Evolutionary conservation across 2,113 vertebrate genomes (phyloP).

Genomic region (Pterocles orientalis): DNA sequence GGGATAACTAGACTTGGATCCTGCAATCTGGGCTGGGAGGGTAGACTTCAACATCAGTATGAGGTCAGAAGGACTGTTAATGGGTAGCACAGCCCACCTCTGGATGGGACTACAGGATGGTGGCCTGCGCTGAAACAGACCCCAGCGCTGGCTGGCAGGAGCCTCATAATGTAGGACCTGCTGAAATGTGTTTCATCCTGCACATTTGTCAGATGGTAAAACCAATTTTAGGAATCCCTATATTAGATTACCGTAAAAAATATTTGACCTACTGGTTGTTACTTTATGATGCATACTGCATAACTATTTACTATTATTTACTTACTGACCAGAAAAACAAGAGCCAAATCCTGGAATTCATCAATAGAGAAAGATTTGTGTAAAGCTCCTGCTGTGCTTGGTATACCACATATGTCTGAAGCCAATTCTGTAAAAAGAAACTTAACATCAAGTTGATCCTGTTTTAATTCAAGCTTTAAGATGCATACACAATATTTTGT

Average conservation of each 20-base stretch:
- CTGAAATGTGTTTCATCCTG: not conserved
- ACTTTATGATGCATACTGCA: not conserved
- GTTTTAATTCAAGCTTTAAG: not conserved
- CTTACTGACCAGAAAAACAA: not conserved
- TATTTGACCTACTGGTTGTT: not conserved
- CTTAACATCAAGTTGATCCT: not conserved
- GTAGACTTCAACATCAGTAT: not conserved
- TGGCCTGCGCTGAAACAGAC: not conserved
- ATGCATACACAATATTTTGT: not conserved
- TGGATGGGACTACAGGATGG: not conserved
- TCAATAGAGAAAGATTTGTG: not conserved
- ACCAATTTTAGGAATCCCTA: not conserved
- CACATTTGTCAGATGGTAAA: not conserved
- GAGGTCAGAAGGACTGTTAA: not conserved
- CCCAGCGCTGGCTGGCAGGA: slow-evolving; percentile 12
- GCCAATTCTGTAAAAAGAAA: not conserved
- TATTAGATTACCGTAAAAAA: not conserved
- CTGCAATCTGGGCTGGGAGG: not conserved
- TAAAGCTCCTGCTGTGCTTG: not conserved
- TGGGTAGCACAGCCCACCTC: not conserved
- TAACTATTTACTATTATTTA: not conserved
- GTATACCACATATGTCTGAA: not conserved
- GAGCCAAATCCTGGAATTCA: not conserved
- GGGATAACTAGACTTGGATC: not conserved
- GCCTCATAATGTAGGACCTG: not conserved